Conservation (phyloP, 2,797 vertebrate species). For the Sebastolobus alascanus region DNA sequence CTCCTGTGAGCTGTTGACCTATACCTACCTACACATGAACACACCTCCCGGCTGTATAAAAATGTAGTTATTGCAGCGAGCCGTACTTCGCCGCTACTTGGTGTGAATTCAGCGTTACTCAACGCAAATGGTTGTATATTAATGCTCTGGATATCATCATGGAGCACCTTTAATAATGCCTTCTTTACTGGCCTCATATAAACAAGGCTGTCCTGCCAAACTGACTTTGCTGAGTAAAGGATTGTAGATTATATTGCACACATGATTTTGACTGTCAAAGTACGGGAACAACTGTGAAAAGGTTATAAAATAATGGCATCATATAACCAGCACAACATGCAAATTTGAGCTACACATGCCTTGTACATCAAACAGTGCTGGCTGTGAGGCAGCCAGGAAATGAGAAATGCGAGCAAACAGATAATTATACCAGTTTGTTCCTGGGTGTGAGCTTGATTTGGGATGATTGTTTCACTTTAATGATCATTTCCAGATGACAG, state of each 20-base stretch:
- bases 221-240: conserved; percentile 8
- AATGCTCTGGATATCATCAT: not conserved
- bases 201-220: not conserved
- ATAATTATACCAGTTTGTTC: conserved; percentile 1
- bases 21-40: no score
- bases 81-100: no score
- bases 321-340: conserved; percentile 5
- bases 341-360: conserved; percentile 5
- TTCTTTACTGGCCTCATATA: conserved; percentile 6
- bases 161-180: not conserved
- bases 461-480: conserved; percentile 17
- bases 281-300: not conserved
- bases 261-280: conserved; percentile 18
- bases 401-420: conserved; percentile 2
- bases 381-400: not conserved
- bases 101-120: no score
- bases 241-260: conserved; percentile 13
- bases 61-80: no score
- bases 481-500: conserved; percentile 19
- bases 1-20: no score
- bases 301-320: conserved; percentile 5
- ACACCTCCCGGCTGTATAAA: no score
- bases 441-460: conserved; percentile 26
- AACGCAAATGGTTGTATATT: not conserved
- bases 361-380: conserved; percentile 15